Base-by-base conservation (phyloP, 2,113 vertebrate genomes). In the Hystrix brachyura region DNA sequence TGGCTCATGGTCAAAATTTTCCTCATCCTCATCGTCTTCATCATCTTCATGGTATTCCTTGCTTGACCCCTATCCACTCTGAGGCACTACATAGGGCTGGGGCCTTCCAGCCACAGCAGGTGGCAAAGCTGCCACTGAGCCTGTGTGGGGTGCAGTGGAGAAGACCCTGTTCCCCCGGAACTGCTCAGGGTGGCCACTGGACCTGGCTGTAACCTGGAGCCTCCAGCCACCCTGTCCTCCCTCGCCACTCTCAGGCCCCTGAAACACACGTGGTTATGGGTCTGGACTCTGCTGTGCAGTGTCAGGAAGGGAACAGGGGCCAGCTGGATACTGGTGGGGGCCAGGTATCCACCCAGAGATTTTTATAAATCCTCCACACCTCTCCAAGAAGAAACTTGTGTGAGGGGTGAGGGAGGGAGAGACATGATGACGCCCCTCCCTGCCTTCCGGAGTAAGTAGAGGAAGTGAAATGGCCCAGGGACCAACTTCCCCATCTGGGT, bases 1-100 rank as follows among this genome's bases (percentile, higher is more conserved):
- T 99, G 99, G 99, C 99, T 99, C 80, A 99, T 99, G 99, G 99
- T 99, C 97, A 99, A 99, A 98, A 99, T 99, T 97, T 99, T 99
- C 98, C 99, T 99, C 46, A 99, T 99, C 98, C 99, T 99, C 83
- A 98, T 99, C 51, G 84, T 99, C 96, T 99, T 99, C 98, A 99
- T 99, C 98, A 98, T 99, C 98, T 99, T 99, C 79, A 99, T 99
- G 46, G 99, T 99, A 96, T 99, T 99, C 98, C 99, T 99, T 11
- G 99, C 99, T 92, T 99, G 98, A 99, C 89, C 57, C 94, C 62
- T 95, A 32, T 83, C 74, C 1, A 69, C 38, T 48, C 76, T 34
- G 80, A 94, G 90, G 94, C 95, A 76, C 82, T 93, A 65, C 48
- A 1, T 38, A 53, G 76, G 94, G 81, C 59, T 92, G 69, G 57